These are phyloP conservation scores for Girardinus metallicus DNA, from an alignment of 2,797 vertebrate genomes.

Conservation along the genomic window DNA sequence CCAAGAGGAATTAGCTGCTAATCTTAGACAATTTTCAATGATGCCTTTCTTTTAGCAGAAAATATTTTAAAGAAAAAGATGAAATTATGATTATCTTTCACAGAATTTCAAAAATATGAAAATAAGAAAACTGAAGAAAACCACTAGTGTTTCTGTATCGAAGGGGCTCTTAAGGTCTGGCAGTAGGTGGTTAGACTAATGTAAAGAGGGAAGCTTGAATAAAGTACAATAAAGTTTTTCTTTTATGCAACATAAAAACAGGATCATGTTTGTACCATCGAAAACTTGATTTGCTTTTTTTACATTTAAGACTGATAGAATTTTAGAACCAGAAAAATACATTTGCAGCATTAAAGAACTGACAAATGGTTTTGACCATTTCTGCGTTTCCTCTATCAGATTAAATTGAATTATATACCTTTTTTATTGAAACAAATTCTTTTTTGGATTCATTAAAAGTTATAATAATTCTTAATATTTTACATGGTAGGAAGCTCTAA, in stretches of 20 bases:
- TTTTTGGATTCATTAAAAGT: neutral
- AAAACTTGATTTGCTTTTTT: neutral
- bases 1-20: neutral
- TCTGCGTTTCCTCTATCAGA: neutral
- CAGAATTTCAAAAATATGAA: neutral
- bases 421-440: neutral
- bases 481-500: neutral
- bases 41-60: neutral
- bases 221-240: neutral
- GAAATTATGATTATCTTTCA: neutral
- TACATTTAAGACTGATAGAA: neutral
- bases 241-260: neutral
- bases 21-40: neutral
- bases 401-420: neutral
- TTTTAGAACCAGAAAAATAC: neutral
- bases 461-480: neutral
- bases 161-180: neutral
- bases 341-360: neutral
- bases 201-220: neutral
- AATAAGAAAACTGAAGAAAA: neutral
- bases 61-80: neutral
- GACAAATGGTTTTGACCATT: neutral
- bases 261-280: neutral
- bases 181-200: neutral
- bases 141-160: neutral